Conservation (phyloP, 1,140 invertebrate genomes). For the Drosophila pandora region DNA sequence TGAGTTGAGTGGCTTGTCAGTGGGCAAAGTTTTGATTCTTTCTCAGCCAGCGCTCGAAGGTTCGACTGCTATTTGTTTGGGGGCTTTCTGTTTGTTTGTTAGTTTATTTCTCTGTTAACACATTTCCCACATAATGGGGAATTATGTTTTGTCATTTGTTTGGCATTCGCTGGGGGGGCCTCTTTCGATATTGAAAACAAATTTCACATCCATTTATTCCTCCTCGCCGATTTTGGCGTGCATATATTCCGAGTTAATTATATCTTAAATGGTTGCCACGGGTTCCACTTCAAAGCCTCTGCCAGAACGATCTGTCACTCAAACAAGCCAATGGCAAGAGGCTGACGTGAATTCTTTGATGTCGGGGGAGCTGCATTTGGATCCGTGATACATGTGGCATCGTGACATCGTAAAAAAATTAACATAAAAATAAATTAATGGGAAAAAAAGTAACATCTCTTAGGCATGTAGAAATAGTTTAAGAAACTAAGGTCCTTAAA, state of each 20-base stretch:
- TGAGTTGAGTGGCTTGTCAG: constrained; percentile 64
- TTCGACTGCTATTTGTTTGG: constrained; percentile 57
- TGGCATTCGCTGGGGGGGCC: not conserved
- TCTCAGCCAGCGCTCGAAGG: constrained; percentile 25
- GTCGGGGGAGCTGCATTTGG: constrained; percentile 30
- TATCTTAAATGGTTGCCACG: constrained; percentile 48
- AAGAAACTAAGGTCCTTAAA: too few relatives aligned
- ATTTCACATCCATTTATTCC: constrained; percentile 18
- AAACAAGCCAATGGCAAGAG: constrained; percentile 45
- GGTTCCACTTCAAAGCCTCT: constrained; percentile 43
- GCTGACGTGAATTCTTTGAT: constrained; percentile 50
- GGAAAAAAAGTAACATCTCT: too few relatives aligned
- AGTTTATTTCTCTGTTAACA: constrained; percentile 53
- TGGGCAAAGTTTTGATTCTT: constrained; percentile 45
- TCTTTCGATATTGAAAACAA: constrained; percentile 30
- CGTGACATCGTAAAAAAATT: constrained; percentile 10
- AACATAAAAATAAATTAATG: too few relatives aligned
- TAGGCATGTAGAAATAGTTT: too few relatives aligned
- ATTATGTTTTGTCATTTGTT: constrained; percentile 66
- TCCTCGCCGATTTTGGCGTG: constrained; percentile 12
- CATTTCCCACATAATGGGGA: constrained; percentile 72
- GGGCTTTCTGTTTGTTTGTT: constrained; percentile 14
- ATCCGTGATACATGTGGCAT: constrained; percentile 2
- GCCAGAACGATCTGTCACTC: constrained; percentile 40
- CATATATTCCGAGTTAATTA: constrained; percentile 30